Base-by-base conservation (phyloP, 1,140 invertebrate genomes). In the Heliconius congener region DNA sequence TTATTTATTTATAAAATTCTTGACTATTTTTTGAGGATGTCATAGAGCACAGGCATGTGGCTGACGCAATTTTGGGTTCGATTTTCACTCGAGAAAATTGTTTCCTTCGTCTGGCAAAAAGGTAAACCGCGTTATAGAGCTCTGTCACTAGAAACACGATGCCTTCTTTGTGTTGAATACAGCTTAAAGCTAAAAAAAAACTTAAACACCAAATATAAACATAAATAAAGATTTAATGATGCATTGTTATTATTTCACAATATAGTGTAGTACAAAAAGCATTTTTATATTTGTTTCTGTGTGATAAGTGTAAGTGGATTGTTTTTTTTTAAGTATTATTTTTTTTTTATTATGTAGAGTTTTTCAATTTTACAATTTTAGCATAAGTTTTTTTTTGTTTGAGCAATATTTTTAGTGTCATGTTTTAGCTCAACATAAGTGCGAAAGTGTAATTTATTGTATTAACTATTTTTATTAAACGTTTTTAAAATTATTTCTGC, bases 381-480 rank as follows among this genome's bases (percentile, higher is more conserved):
- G n/a, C 55, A 55, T 55, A 55, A 55, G 19, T n/a, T 60, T 23
- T 60, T 30, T 66, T 27, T 66, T 27, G 60, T 66, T 27, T 66
- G 13, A 27, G 23, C 27, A 30, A 66, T 66, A 30, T 66, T 66
- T 30, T 66, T 30, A 27, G 60, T 66, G 60, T 66, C 60, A 23
- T 30, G 60, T 30, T 66, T 30, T 66, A 66, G 60, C 60, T 66
- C 27, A 66, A 30, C 4, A 66, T 66, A 66, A 66, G 60, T 66
- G 13, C 60, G 60, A 66, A 66, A 66, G 11, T 66, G 60, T 66
- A 66, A 66, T 66, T 66, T 66, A 16, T 30, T 66, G 27, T 66
- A 30, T 30, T 5, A 66, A 66, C n/a, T 66, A 27, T 66, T 66
- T 57, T 66, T 66, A 66, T 66, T 66, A 66, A 66, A 66, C 27